Base-by-base conservation (phyloP, 2,797 vertebrate species). In the Rhinogobio ventralis region DNA sequence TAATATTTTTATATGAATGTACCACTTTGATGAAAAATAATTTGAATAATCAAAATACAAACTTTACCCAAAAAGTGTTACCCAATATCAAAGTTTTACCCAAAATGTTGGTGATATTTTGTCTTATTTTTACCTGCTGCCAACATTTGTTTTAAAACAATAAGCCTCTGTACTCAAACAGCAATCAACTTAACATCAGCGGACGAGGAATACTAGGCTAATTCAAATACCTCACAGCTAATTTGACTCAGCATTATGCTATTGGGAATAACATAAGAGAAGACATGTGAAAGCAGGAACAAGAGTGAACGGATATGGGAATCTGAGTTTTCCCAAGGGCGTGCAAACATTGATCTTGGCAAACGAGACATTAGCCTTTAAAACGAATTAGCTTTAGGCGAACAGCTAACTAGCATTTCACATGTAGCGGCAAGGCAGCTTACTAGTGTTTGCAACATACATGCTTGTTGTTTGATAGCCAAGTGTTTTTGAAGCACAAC, bases 321-420 rank as follows among this genome's bases (percentile, higher is more conserved):
- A 79, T 71, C 33, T 10, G 45, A 76, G 72, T 11, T 83, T 79
- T 60, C 76, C 76, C 39, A 62, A 15, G 60, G 60, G 81, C 10
- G 10, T 25, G 28, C 42, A 13, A 39, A 23, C 49, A 53, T 28
- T 68, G 76, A 67, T 79, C 53, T 19, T 14, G 17, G n/a, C 85
- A 57, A 86, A 83, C 25, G 25, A 79, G 68, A 33, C 45, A 79
- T 79, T 79, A 73, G 85, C 45, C 36, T 82, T 79, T 42, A 55
- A 46, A 53, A n/a, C 45, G 1, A 25, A 77, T 60, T 53, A 33
- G 82, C 82, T 53, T 25, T 19, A 74, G 81, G 81, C 45, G 42
- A 64, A 67, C 42, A 14, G 60, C 77, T 79, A 79, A 79, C 73
- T 74, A 74, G 28, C 28, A 1, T 10, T 53, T 74, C 9, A 51